phyloP scores from a whole-genome alignment of 2,113 vertebrate genomes.

The Leptocoma aspasia region DNA sequence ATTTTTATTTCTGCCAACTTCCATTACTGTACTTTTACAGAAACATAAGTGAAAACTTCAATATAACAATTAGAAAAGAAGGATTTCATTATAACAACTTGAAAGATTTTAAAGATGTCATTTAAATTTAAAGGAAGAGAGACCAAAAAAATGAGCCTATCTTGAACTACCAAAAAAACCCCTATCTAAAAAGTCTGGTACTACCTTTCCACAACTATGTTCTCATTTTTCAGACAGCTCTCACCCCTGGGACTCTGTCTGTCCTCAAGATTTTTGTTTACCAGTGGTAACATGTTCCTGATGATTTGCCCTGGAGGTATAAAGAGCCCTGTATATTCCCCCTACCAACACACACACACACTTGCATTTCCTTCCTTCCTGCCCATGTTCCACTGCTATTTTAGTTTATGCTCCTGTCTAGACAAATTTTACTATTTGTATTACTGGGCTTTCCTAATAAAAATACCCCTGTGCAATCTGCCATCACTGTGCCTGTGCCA shows the following conservation, averaged over 20 bases:
- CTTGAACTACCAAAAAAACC: background rate
- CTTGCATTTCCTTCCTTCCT: background rate
- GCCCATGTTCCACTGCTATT: background rate
- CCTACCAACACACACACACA: background rate
- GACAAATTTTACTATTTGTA: background rate
- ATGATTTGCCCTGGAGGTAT: background rate
- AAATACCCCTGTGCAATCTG: background rate
- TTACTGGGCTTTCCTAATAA: background rate
- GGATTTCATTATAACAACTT: background rate
- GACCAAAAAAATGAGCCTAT: background rate
- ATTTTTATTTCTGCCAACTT: background rate
- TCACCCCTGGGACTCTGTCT: background rate
- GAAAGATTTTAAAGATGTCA: background rate
- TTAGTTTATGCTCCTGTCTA: background rate
- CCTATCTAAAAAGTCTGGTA: background rate
- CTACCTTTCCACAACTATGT: background rate
- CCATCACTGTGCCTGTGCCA: background rate
- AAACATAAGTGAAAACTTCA: background rate
- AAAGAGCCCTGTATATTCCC: background rate
- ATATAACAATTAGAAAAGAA: background rate
- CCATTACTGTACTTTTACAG: background rate
- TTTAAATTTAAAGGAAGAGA: background rate
- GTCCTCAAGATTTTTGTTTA: background rate
- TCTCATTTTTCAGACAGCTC: slow-evolving; percentile 1
- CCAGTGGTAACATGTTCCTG: background rate